Evolutionary conservation across 2,888 invertebrate species (phyloP).

Genomic region (Agrochola lota): DNA sequence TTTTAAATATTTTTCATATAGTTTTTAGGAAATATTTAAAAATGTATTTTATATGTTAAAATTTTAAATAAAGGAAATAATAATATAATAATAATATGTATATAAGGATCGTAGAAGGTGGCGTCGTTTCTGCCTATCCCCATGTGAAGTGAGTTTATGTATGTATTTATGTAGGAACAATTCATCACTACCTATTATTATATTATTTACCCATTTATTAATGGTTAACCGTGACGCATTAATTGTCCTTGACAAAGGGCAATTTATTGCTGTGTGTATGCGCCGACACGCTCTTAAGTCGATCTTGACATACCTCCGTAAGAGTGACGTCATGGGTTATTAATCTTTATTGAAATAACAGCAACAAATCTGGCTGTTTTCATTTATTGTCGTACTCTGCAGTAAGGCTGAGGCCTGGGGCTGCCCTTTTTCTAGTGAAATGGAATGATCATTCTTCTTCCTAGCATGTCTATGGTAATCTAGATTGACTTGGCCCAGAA

Average conservation of each 20-base stretch:
- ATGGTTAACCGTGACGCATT: constrained; percentile 17
- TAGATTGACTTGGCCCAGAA: too few relatives aligned
- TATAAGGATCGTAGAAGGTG: too few relatives aligned
- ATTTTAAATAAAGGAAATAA: too few relatives aligned
- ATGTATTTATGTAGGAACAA: not conserved
- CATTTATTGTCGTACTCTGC: not conserved
- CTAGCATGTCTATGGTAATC: too few relatives aligned
- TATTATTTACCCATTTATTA: constrained; percentile 5
- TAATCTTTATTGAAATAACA: not conserved
- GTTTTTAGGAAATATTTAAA: too few relatives aligned
- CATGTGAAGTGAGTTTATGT: too few relatives aligned
- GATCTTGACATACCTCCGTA: not conserved
- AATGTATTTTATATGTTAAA: too few relatives aligned
- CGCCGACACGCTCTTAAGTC: constrained; percentile 1
- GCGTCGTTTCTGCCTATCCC: too few relatives aligned
- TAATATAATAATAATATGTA: too few relatives aligned
- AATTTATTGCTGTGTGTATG: constrained; percentile 8
- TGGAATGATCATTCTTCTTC: too few relatives aligned
- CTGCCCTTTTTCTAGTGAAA: not conserved
- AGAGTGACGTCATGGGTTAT: constrained; percentile 7
- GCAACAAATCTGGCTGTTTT: not conserved
- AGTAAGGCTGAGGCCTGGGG: fast-evolving
- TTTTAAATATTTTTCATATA: too few relatives aligned
- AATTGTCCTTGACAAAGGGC: constrained; percentile 27
- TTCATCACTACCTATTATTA: not conserved